Evolutionary conservation across 2,888 invertebrate genomes (phyloP).

Genomic region (Nemotelus nigrinus): DNA sequence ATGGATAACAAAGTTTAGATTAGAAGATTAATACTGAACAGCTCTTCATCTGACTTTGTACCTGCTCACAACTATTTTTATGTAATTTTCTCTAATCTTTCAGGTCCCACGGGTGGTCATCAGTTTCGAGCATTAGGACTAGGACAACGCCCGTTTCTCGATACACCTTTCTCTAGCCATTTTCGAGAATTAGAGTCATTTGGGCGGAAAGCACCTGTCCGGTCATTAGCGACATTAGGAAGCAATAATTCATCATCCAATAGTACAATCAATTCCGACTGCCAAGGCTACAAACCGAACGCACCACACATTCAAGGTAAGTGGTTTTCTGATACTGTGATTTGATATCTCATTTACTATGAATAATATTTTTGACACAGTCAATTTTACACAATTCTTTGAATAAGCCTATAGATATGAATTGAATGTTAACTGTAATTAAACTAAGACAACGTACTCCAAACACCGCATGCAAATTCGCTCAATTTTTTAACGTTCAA

Average conservation of each 20-base stretch:
- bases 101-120: conserved; percentile 71
- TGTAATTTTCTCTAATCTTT: conserved; percentile 22
- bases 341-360: too few species aligned
- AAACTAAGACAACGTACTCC: too few species aligned
- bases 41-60: too few species aligned
- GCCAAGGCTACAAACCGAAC: conserved; percentile 73
- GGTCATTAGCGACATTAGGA: conserved; percentile 58
- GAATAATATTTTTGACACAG: too few species aligned
- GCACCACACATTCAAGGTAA: conserved; percentile 66
- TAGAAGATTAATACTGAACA: too few species aligned
- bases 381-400: too few species aligned
- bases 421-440: too few species aligned
- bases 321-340: conserved; percentile 53
- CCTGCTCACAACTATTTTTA: too few species aligned
- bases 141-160: conserved; percentile 77
- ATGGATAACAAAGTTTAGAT: too few species aligned
- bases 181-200: conserved; percentile 76
- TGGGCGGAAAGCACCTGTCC: conserved; percentile 70
- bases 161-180: conserved; percentile 72
- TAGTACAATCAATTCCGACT: conserved; percentile 66
- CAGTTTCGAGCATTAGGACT: conserved; percentile 79
- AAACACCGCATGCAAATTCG: too few species aligned
- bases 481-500: too few species aligned
- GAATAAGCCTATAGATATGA: too few species aligned
- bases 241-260: conserved; percentile 63